Evolutionary conservation across 1,140 invertebrate genomes (phyloP).

Genomic region (Drosophila teissieri): DNA sequence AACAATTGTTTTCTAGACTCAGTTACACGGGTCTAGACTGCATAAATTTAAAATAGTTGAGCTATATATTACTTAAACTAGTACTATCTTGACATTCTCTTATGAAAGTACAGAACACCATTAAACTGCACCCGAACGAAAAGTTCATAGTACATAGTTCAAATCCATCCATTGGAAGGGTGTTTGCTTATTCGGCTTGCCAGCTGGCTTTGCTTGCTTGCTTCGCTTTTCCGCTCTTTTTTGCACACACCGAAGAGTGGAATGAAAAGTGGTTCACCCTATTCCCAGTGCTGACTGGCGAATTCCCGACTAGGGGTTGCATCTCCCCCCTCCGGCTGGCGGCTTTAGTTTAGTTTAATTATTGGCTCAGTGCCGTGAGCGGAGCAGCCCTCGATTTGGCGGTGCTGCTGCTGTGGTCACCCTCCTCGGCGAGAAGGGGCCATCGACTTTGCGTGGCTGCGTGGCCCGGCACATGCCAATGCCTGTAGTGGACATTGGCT

Average conservation of each 20-base stretch:
- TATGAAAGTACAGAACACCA: no score
- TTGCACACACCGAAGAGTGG: constrained; percentile 44
- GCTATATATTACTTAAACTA: no score
- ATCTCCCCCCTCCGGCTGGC: constrained; percentile 33
- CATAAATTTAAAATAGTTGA: no score
- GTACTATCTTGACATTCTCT: no score
- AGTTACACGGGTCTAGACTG: no score
- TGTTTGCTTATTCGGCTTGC: constrained; percentile 28
- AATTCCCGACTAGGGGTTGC: constrained; percentile 65
- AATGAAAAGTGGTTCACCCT: constrained; percentile 55
- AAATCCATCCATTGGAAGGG: constrained; percentile 21
- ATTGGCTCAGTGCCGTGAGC: constrained; percentile 65
- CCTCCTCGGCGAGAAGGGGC: constrained; percentile 49
- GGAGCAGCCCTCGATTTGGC: constrained; percentile 37
- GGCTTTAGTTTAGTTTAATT: constrained; percentile 76
- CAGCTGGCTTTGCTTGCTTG: constrained; percentile 7
- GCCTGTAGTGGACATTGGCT: constrained; percentile 53
- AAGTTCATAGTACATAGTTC: constrained; percentile 4
- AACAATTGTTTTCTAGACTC: no score
- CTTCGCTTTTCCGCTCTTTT: constrained; percentile 5
- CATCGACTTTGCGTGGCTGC: constrained; percentile 30
- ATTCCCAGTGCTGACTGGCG: constrained; percentile 28
- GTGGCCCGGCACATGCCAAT: constrained; percentile 70
- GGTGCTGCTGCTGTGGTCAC: constrained; percentile 47
- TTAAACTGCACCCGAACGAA: no score